phyloP scores from a whole-genome alignment of 2,888 invertebrate species.

The Sesamia inferens region DNA sequence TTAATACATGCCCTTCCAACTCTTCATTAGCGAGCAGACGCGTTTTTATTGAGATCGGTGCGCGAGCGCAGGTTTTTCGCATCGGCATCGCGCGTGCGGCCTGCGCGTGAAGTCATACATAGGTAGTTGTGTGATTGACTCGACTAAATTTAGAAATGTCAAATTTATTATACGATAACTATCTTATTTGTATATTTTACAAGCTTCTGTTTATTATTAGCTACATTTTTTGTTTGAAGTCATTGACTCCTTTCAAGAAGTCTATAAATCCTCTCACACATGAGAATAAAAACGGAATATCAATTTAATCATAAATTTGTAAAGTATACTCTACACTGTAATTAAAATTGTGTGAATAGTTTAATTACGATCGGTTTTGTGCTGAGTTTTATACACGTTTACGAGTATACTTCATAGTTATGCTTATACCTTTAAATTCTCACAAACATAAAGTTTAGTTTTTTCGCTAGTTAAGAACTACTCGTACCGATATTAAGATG shows the following conservation, averaged over 20 bases:
- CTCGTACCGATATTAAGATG: conserved; percentile 57
- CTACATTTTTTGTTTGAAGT: conserved; percentile 36
- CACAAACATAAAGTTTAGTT: conserved; percentile 26
- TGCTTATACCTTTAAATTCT: conserved; percentile 34
- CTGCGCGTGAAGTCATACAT: conserved; percentile 43
- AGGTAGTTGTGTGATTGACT: conserved; percentile 19
- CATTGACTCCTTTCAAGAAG: conserved; percentile 42
- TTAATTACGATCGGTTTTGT: conserved; percentile 54
- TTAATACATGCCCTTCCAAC: conserved; percentile 84
- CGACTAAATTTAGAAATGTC: conserved; percentile 5
- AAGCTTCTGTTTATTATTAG: conserved; percentile 6
- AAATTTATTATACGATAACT: conserved; percentile 1
- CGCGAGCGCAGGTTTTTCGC: conserved; percentile 61
- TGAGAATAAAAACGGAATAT: conserved; percentile 48
- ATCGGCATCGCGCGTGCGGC: conserved; percentile 48
- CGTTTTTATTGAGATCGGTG: conserved; percentile 75
- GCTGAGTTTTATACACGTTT: conserved; percentile 8
- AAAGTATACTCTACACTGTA: conserved; percentile 45
- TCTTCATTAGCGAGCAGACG: conserved; percentile 85
- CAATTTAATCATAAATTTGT: conserved; percentile 62
- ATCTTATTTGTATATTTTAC: not conserved
- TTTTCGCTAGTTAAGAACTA: conserved; percentile 51
- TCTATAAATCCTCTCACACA: conserved; percentile 38
- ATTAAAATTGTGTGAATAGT: conserved; percentile 60
- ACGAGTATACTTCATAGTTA: conserved; percentile 7